Conservation (phyloP, 2,797 vertebrate genomes). For the Geotria australis region DNA sequence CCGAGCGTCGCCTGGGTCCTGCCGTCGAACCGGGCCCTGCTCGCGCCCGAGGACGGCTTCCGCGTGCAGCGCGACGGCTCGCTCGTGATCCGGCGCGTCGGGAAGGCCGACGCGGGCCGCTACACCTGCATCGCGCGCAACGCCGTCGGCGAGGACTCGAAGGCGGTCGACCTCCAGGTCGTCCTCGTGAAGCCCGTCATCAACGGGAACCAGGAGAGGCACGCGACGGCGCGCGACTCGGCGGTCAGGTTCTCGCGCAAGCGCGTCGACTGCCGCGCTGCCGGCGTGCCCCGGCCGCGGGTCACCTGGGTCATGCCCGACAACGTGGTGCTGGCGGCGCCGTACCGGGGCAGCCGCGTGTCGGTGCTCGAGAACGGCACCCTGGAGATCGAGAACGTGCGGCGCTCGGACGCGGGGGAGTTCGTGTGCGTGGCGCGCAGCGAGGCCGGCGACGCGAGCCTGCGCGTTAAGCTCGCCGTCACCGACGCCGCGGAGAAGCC, state of each 20-base stretch:
- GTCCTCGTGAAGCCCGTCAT: conserved; percentile 28
- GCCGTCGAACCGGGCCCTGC: conserved; percentile 27
- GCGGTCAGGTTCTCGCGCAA: conserved; percentile 17
- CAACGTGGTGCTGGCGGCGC: conserved; percentile 40
- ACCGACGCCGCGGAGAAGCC: conserved; percentile 15
- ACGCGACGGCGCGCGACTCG: conserved; percentile 14
- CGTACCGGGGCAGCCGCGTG: conserved; percentile 36
- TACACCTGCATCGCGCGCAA: conserved; percentile 47
- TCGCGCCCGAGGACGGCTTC: conserved; percentile 27
- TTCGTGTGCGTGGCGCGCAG: conserved; percentile 43
- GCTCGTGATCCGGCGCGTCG: conserved; percentile 33
- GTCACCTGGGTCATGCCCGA: conserved; percentile 53
- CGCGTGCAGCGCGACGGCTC: conserved; percentile 31
- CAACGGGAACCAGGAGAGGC: conserved; percentile 14
- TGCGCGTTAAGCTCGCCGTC: conserved; percentile 30
- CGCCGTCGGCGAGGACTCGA: conserved; percentile 35
- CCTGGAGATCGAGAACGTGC: conserved; percentile 28
- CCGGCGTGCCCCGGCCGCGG: conserved; percentile 27
- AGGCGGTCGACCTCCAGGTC: conserved; percentile 21
- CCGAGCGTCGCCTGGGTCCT: conserved; percentile 42
- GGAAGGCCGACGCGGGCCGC: conserved; percentile 50
- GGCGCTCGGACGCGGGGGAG: conserved; percentile 20
- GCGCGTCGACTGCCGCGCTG: conserved; percentile 29
- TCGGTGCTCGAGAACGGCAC: conserved; percentile 51
- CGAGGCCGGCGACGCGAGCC: conserved; percentile 40